Conservation (phyloP, 2,797 vertebrate genomes). For the Microctenopoma lineatum region DNA sequence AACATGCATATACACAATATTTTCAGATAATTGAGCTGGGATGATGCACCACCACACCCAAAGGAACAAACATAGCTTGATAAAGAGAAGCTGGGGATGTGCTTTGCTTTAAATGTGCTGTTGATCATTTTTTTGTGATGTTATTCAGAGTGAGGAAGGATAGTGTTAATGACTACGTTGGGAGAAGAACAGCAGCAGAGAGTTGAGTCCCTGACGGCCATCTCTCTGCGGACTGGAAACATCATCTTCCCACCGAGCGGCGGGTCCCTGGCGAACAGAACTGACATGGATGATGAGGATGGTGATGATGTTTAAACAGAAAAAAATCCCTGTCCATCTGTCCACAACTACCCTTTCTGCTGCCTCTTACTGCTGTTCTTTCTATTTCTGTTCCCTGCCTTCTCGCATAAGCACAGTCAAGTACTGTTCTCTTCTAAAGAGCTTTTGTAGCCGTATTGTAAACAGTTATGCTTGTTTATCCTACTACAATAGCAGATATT, state of each 20-base stretch:
- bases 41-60: conserved; percentile 63
- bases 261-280: conserved; percentile 68
- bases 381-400: conserved; percentile 5
- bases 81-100: conserved; percentile 59
- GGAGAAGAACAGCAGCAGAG: conserved; percentile 45
- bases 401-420: background rate
- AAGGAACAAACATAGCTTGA: conserved; percentile 63
- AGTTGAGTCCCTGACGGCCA: conserved; percentile 74
- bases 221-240: conserved; percentile 75
- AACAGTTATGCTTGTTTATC: background rate
- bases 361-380: conserved; percentile 12
- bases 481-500: background rate
- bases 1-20: conserved; percentile 74
- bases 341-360: conserved; percentile 55
- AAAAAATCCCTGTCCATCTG: conserved; percentile 74
- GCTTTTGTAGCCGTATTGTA: background rate
- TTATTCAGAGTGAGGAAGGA: conserved; percentile 66
- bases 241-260: conserved; percentile 74
- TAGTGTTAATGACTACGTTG: conserved; percentile 68
- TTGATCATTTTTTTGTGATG: conserved; percentile 59
- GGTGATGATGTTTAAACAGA: conserved; percentile 78
- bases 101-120: conserved; percentile 61
- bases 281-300: conserved; percentile 82
- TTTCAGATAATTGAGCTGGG: conserved; percentile 79
- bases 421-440: conserved; percentile 8